Conservation (phyloP, 2,888 invertebrate genomes). For the Saturnia japonica region DNA sequence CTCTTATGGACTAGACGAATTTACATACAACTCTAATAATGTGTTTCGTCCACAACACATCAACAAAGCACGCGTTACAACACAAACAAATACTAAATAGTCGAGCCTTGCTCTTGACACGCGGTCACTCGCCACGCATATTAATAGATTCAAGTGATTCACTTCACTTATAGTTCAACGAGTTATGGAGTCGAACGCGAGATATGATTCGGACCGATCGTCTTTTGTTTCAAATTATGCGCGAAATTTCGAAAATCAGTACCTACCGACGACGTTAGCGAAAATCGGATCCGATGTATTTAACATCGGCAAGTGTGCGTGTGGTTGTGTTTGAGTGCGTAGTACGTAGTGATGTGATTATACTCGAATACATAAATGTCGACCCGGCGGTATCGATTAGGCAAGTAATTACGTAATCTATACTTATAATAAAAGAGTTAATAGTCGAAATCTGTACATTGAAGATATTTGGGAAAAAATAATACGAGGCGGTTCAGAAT, state of each 20-base stretch:
- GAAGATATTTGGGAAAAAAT: too few relatives aligned
- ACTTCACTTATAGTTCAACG: conserved; percentile 66
- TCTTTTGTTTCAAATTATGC: conserved; percentile 45
- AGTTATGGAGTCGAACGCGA: conserved; percentile 66
- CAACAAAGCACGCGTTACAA: conserved; percentile 29
- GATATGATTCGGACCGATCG: conserved; percentile 57
- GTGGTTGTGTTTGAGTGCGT: conserved; percentile 16
- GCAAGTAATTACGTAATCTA: conserved; percentile 43
- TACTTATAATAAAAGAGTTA: too few relatives aligned
- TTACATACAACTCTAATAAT: conserved; percentile 57
- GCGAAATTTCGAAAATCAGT: conserved; percentile 30
- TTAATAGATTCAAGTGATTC: conserved; percentile 77
- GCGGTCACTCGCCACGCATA: conserved; percentile 78
- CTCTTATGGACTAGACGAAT: conserved; percentile 31
- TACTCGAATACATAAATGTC: conserved; percentile 48
- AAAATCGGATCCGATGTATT: conserved; percentile 40
- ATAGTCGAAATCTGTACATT: too few relatives aligned
- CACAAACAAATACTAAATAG: conserved; percentile 32
- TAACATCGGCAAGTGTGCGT: conserved; percentile 31
- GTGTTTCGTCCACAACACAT: conserved; percentile 27
- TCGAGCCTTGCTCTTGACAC: conserved; percentile 77
- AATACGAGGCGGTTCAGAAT: too few relatives aligned
- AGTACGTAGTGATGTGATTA: conserved; percentile 46
- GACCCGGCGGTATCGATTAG: conserved; percentile 50
- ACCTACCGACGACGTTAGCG: conserved; percentile 30